Conservation (phyloP, 64 coral and sea anemone species). For the Stylophora pistillata region DNA sequence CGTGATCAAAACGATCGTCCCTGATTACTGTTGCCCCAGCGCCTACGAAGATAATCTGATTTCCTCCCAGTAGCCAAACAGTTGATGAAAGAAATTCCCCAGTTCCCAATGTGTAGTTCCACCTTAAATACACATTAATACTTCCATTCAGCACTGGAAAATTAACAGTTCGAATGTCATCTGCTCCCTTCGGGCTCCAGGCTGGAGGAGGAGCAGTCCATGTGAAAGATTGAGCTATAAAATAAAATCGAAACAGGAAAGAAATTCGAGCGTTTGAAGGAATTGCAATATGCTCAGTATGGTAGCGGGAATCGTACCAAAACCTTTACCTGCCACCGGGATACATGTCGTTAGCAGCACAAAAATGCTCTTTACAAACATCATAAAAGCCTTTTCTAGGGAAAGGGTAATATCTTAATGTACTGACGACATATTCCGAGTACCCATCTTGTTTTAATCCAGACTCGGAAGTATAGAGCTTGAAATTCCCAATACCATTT, state of each 20-base stretch:
- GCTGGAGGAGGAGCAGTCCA: background rate
- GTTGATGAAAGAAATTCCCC: background rate
- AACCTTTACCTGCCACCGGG: too few relatives aligned
- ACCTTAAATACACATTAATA: background rate
- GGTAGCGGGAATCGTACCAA: too few relatives aligned
- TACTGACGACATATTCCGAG: too few relatives aligned
- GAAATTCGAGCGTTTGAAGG: too few relatives aligned
- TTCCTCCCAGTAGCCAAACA: background rate
- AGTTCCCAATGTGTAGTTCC: background rate
- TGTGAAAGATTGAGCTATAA: background rate
- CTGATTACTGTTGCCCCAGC: background rate
- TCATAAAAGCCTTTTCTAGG: too few relatives aligned
- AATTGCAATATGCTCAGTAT: too few relatives aligned
- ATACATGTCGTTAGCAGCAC: too few relatives aligned
- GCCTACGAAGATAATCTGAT: background rate
- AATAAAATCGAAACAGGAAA: background rate
- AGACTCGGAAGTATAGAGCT: too few relatives aligned
- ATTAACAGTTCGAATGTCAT: background rate
- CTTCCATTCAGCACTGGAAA: background rate
- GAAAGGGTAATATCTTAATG: too few relatives aligned
- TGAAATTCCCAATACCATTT: too few relatives aligned
- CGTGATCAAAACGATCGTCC: background rate
- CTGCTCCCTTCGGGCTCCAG: background rate
- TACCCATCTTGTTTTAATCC: too few relatives aligned
- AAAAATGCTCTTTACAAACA: too few relatives aligned